These are phyloP conservation scores for Hipparchia semele DNA, from an alignment of 2,888 invertebrate species.

Conservation along the genomic window DNA sequence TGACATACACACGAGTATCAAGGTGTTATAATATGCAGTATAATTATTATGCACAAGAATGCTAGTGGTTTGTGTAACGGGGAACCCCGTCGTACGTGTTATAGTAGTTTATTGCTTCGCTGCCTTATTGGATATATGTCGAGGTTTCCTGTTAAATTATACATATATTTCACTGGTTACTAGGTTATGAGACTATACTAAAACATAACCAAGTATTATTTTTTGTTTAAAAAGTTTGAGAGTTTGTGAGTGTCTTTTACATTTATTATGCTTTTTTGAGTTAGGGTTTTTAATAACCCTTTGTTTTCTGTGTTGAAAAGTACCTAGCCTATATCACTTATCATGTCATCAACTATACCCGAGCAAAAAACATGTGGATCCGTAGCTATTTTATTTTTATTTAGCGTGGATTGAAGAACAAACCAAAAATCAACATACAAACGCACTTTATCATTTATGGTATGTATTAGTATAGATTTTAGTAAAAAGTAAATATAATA, in stretches of 20 bases:
- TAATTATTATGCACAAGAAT: not conserved
- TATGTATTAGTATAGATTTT: no score
- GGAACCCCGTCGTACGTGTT: slow-evolving; percentile 14
- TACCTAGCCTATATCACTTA: no score
- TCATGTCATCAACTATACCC: no score
- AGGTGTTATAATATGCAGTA: not conserved
- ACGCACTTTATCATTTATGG: not conserved
- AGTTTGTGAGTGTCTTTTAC: no score
- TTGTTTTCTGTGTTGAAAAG: no score
- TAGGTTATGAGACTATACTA: not conserved
- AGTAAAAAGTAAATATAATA: no score
- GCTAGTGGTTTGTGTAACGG: slow-evolving; percentile 1
- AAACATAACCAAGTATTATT: not conserved
- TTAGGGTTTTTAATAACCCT: no score
- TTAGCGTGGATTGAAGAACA: no score
- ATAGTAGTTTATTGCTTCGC: slow-evolving; percentile 16
- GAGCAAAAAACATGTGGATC: no score
- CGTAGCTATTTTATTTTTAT: no score
- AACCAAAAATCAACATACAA: not conserved
- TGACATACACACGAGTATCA: not conserved
- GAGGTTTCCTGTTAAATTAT: slow-evolving; percentile 16
- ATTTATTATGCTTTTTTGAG: no score
- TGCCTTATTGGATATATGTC: slow-evolving; percentile 22
- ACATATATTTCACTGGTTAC: slow-evolving; percentile 7
- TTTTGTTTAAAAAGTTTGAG: no score